Percentiles rank a stretch among this genome's conserved stretches.
Conservation (phyloP, 1,140 invertebrate genomes). For the Leguminivora glycinivorella region DNA sequence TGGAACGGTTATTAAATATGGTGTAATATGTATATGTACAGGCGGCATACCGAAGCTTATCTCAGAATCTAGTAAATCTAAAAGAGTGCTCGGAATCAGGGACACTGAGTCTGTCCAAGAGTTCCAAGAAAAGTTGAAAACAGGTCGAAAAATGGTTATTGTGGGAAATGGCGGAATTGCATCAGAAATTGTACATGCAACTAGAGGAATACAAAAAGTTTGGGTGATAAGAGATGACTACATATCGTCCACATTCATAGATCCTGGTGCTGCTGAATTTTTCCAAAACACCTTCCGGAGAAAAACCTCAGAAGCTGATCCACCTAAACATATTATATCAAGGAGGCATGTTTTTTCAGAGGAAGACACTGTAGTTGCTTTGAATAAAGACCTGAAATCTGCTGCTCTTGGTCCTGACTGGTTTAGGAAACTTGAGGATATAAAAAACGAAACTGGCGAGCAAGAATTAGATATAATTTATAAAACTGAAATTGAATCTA, state of each 20-base stretch:
- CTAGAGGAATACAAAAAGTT: conserved; percentile 90
- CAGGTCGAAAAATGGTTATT: conserved; percentile 87
- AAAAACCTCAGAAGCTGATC: conserved; percentile 39
- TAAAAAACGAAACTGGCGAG: conserved; percentile 72
- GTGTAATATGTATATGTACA: conserved; percentile 93
- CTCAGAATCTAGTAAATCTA: conserved; percentile 80
- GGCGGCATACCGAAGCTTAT: conserved; percentile 92
- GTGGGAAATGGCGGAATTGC: conserved; percentile 99
- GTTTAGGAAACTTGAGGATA: conserved; percentile 86
- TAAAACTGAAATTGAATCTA: conserved; percentile 84
- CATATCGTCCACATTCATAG: conserved; percentile 95
- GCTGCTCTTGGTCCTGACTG: conserved; percentile 97
- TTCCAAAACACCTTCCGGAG: conserved; percentile 82
- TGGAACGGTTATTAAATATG: conserved; percentile 83
- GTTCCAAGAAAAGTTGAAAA: conserved; percentile 85
- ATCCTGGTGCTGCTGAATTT: conserved; percentile 97
- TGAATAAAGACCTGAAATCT: conserved; percentile 79
- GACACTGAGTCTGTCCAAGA: conserved; percentile 96
- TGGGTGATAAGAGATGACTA: conserved; percentile 97
- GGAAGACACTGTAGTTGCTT: conserved; percentile 64
- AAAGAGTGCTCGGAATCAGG: conserved; percentile 91
- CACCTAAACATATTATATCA: conserved; percentile 55
- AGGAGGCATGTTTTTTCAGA: conserved; percentile 87
- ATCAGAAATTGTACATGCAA: conserved; percentile 95
- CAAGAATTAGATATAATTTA: conserved; percentile 82